Evolutionary conservation across 2,797 vertebrate genomes (phyloP), one percentile per base, ranked within the genome.

Genomic region (Xiphorhynchus erythropygius): DNA sequence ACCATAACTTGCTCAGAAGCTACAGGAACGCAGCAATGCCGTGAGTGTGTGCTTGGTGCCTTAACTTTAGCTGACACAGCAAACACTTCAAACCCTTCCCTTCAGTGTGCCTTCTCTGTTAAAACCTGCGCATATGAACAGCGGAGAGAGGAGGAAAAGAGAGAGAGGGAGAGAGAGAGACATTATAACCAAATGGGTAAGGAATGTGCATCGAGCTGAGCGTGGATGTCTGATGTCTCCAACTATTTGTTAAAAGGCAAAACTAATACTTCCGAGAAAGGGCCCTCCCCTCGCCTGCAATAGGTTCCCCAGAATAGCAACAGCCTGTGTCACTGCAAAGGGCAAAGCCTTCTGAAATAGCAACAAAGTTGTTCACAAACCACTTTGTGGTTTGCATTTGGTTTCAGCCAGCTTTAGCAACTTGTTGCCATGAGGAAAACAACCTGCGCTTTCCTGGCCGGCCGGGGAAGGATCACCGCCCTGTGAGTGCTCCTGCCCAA

Each of bases 291-390:
- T 97, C 19, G 95, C 92, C 95, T 89, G 85, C 96, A 97, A 98
- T 98, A 98, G 98, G 98, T 97, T 97, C 97, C 97, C 96, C 89
- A 94, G 97, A 98, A 98, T 98, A 98, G 98, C 97, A 98, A 97
- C 98, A 96, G 98, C 89, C 96, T 96, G 97, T 98, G 98, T 98
- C 98, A 97, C 98, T 55, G 97, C 89, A 97, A 97, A 98, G 98
- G 98, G 98, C 98, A 98, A 98, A 98, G 97, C 98, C 97, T 97
- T 98, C 97, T 95, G 98, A 97, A 98, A 98, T 97, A 97, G 98
- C 97, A 97, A 97, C 98, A 97, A 98, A 98, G 97, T 98, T 98
- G 94, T 96, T 97, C 96, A 84, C 97, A 87, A 97, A 94, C 96
- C 96, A 96, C 97, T 95, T 90, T 42, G 97, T 81, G 92, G 94